These are phyloP conservation scores for Pantala flavescens DNA, from an alignment of 1,140 invertebrate genomes.

Conservation along the genomic window DNA sequence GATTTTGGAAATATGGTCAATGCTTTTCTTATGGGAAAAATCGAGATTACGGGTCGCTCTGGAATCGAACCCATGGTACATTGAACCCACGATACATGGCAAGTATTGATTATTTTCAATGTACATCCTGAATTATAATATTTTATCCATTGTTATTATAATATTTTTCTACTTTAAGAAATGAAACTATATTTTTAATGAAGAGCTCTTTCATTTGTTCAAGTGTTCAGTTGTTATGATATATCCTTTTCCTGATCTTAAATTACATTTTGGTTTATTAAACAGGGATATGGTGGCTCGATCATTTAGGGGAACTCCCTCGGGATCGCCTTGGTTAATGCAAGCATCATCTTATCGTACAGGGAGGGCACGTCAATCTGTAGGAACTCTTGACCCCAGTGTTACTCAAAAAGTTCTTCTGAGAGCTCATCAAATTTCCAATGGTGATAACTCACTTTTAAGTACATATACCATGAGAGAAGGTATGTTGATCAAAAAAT, in stretches of 20 bases:
- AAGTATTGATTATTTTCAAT: too few relatives aligned
- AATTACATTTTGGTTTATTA: conserved; percentile 13
- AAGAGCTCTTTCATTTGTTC: too few relatives aligned
- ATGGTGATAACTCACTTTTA: not conserved
- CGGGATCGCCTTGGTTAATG: not conserved
- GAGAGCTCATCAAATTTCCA: not conserved
- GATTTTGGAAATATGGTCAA: too few relatives aligned
- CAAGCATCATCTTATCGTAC: not conserved
- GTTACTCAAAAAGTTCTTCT: not conserved
- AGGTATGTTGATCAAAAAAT: not conserved
- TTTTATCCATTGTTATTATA: not conserved
- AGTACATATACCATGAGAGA: not conserved
- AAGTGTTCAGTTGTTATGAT: too few relatives aligned
- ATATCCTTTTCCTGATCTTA: conserved; percentile 8
- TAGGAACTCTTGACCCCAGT: not conserved
- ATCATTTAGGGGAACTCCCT: conserved; percentile 12
- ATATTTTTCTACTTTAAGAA: not conserved
- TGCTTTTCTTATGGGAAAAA: too few relatives aligned
- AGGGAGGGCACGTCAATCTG: not conserved
- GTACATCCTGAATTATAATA: too few relatives aligned
- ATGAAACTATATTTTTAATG: not conserved
- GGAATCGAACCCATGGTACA: too few relatives aligned
- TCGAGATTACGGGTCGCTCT: too few relatives aligned
- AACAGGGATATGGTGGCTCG: not conserved
- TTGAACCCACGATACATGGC: too few relatives aligned